Base-by-base conservation (phyloP, 2,888 invertebrate species). In the Aleiodes alternator region DNA sequence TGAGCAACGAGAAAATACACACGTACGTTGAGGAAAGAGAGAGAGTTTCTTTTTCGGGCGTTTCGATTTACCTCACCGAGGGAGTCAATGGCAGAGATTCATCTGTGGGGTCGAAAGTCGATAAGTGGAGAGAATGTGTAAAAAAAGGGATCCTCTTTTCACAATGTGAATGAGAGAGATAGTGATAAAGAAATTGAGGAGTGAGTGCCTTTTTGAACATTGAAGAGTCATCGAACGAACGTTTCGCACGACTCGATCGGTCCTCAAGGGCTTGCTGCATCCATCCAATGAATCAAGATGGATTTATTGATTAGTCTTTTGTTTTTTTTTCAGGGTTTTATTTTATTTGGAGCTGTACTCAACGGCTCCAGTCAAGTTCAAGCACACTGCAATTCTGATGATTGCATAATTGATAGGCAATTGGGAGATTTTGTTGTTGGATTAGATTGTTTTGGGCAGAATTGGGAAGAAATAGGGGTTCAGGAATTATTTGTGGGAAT, bases 401-500 rank as follows among this genome's bases (percentile, higher is more conserved):
- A 64, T 64, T 64, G 48, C 64, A 11, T 43, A 64, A 64, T 43
- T 14, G 43, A 43, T 64, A 48, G 16, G n/a, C 38, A 61, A 43
- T 38, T 38, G 61, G 23, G 23, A 23, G 23, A 23, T 23, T 23
- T 23, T 23, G 23, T 23, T 23, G 23, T 23, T 23, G 2, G 23
- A 23, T 23, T 2, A 23, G 23, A 23, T n/a, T 61, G 61, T 38
- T 61, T 43, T 16, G n/a, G 7, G 43, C 14, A 61, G 16, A 61
- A 61, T 61, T 61, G 14, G 61, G 38, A 29, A 56, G 73, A 75
- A 82, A 82, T 83, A 81, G 80, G 78, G 80, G 80, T 79, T 79
- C 70, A 79, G 82, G 82, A 84, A 85, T 84, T 81, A 83, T 80
- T 80, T 80, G 82, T 76, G 2, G 23, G 23, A 23, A 23, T 23